Evolutionary conservation across 2,888 invertebrate genomes (phyloP).

Genomic region (Phengaris arion): DNA sequence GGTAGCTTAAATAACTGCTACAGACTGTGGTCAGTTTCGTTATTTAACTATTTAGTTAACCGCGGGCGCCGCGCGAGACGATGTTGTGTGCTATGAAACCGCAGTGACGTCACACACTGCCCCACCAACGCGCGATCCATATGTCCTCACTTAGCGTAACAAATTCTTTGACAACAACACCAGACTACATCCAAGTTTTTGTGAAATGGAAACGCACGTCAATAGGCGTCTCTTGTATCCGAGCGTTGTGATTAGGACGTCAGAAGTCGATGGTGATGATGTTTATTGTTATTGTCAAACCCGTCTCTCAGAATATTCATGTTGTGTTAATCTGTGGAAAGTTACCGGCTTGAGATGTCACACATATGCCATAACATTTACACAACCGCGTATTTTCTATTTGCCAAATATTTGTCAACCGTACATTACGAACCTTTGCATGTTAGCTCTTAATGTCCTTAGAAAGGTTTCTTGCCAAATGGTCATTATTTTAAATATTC

Average conservation of each 20-base stretch:
- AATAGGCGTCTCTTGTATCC: too few relatives aligned
- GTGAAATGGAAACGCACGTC: too few relatives aligned
- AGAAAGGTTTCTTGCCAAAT: background rate
- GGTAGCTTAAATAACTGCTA: background rate
- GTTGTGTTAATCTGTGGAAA: slow-evolving; percentile 1
- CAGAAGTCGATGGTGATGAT: too few relatives aligned
- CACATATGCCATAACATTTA: background rate
- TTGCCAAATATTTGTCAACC: background rate
- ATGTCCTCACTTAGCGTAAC: too few relatives aligned
- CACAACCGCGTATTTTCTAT: slow-evolving; percentile 5
- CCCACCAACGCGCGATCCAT: too few relatives aligned
- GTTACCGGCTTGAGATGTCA: background rate
- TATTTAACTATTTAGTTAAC: slow-evolving; percentile 1
- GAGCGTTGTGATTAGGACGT: too few relatives aligned
- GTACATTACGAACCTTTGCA: background rate
- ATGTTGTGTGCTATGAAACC: background rate
- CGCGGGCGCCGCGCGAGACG: background rate
- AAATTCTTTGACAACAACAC: too few relatives aligned
- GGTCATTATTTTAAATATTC: background rate
- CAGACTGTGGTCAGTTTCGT: background rate
- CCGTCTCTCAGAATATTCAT: background rate
- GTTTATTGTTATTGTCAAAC: background rate
- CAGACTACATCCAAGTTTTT: too few relatives aligned
- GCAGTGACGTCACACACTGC: background rate
- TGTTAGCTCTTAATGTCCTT: background rate